Percentiles rank a stretch among this genome's conserved stretches.
These are phyloP conservation scores for Carcharodon carcharias DNA, from an alignment of 2,797 vertebrate species.

Conservation along the genomic window DNA sequence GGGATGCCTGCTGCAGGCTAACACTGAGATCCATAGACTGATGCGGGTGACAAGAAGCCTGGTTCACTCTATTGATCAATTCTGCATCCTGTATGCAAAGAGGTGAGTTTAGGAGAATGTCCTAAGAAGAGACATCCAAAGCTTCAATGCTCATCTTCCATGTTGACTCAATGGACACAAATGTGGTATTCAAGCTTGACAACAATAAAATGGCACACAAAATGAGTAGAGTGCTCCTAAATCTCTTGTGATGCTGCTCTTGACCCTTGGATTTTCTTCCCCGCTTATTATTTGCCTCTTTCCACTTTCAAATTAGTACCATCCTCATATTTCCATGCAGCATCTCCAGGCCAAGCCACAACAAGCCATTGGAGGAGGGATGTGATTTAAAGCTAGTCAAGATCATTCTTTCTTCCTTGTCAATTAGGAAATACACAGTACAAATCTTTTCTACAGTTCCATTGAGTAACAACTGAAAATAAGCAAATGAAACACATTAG, in stretches of 20 bases:
- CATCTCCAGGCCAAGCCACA: neutral
- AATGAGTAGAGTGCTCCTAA: neutral
- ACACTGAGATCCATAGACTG: neutral
- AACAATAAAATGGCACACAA: neutral
- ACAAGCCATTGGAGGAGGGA: neutral
- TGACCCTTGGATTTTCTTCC: neutral
- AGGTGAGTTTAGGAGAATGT: neutral
- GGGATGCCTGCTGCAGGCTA: neutral
- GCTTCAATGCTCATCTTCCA: neutral
- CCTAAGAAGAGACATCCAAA: neutral
- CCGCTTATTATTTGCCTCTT: neutral
- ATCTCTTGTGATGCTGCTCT: neutral
- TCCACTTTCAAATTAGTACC: neutral
- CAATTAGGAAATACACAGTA: neutral
- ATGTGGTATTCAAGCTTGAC: neutral
- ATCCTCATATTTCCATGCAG: neutral
- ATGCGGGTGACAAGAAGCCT: neutral
- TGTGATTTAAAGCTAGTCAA: neutral
- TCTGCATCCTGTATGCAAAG: neutral
- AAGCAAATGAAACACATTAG: neutral
- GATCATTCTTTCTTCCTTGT: neutral
- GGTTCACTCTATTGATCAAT: neutral
- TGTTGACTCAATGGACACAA: neutral
- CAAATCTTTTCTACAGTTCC: neutral
- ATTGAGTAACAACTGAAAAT: neutral